Evolutionary conservation across 2,113 vertebrate species (phyloP).

Genomic region (Trematomus loennbergii): DNA sequence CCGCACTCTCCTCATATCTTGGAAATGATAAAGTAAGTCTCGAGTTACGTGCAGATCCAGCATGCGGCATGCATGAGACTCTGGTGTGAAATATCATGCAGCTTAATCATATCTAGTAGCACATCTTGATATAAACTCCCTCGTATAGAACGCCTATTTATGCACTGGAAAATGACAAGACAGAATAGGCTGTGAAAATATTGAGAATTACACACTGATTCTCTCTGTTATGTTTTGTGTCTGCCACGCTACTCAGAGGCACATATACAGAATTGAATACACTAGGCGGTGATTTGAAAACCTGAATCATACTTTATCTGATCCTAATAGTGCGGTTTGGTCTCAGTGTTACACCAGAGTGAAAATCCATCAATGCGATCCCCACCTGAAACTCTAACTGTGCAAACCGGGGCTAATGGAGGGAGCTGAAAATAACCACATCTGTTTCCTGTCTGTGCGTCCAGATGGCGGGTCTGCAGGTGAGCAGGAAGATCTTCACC

Average conservation of each 20-base stretch:
- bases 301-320: conserved; percentile 3
- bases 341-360: conserved; percentile 1
- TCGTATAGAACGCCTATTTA: conserved; percentile 17
- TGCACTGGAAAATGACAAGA: conserved; percentile 44
- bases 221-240: conserved; percentile 17
- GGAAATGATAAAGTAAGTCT: neutral
- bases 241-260: conserved; percentile 8
- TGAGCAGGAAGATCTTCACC: conserved; percentile 94
- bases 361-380: conserved; percentile 1
- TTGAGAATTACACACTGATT: conserved; percentile 12
- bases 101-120: conserved; percentile 32
- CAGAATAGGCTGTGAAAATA: conserved; percentile 34
- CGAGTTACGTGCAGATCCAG: conserved; percentile 12
- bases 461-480: conserved; percentile 95
- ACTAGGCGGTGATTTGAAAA: neutral
- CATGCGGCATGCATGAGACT: conserved; percentile 10
- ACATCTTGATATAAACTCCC: conserved; percentile 22
- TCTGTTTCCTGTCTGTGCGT: conserved; percentile 53
- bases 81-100: conserved; percentile 10
- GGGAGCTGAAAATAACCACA: conserved; percentile 44
- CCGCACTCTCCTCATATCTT: neutral
- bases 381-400: conserved; percentile 7
- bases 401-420: neutral
- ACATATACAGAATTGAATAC: neutral
- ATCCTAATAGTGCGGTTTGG: neutral